Evolutionary conservation across 2,888 invertebrate species (phyloP).

Genomic region (Yponomeuta sedellus): DNA sequence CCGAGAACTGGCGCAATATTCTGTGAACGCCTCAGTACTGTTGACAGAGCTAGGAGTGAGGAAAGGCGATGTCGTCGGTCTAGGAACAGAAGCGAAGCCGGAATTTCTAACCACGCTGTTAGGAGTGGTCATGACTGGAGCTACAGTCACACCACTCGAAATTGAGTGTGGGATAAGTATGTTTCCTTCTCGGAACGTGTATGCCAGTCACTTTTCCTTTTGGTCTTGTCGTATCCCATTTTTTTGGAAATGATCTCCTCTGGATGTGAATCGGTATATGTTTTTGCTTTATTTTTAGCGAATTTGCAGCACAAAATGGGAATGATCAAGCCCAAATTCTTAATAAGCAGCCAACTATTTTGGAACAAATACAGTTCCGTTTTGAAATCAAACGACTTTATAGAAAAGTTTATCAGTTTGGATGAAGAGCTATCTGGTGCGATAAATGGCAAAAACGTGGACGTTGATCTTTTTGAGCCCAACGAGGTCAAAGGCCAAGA

Average conservation of each 20-base stretch:
- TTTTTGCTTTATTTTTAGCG: background rate
- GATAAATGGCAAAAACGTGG: background rate
- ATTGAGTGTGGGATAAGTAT: background rate
- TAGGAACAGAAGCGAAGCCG: constrained; percentile 77
- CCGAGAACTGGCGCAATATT: constrained; percentile 65
- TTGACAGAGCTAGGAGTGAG: constrained; percentile 64
- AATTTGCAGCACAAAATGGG: background rate
- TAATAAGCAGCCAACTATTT: background rate
- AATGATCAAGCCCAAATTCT: background rate
- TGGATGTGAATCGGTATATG: background rate
- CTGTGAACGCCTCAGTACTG: constrained; percentile 69
- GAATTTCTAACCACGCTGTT: constrained; percentile 72
- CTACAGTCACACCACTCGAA: constrained; percentile 47
- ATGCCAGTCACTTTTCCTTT: background rate
- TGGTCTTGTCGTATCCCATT: background rate
- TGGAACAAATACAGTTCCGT: background rate
- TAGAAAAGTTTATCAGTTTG: background rate
- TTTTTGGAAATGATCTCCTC: background rate
- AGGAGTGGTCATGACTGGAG: constrained; percentile 65
- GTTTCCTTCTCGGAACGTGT: background rate
- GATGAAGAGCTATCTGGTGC: background rate
- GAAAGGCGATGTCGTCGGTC: constrained; percentile 70
- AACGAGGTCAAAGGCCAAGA: background rate
- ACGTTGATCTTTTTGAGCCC: background rate
- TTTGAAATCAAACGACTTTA: background rate